phyloP scores from a whole-genome alignment of 2,888 invertebrate genomes.

The Himalopsyche tibetana region DNA sequence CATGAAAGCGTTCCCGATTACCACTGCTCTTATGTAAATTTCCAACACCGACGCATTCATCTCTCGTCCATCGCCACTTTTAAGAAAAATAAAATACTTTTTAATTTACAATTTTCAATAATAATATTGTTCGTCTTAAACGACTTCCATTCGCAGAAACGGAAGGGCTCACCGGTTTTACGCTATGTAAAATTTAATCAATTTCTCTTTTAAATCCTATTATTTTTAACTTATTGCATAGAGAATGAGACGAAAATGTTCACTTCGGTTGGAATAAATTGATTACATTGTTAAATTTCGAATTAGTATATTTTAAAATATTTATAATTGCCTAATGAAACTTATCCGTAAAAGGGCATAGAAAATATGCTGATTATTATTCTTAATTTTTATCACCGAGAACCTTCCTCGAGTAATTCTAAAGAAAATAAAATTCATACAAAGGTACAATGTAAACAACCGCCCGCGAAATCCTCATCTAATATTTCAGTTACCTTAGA shows the following conservation, averaged over 20 bases:
- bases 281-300: conserved; percentile 26
- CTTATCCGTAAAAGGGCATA: conserved; percentile 3
- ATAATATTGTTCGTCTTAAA: background rate
- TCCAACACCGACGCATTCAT: background rate
- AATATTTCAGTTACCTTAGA: conserved; percentile 25
- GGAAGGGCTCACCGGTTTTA: conserved; percentile 13
- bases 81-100: conserved; percentile 27
- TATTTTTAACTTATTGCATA: conserved; percentile 27
- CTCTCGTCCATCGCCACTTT: background rate
- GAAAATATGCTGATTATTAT: conserved; percentile 21
- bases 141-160: background rate
- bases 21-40: conserved; percentile 20
- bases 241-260: background rate
- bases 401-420: conserved; percentile 3
- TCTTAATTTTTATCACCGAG: conserved; percentile 11
- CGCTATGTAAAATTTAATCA: conserved; percentile 26
- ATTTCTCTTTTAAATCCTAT: conserved; percentile 20
- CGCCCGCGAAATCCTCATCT: background rate
- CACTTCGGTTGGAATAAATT: conserved; percentile 25
- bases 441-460: conserved; percentile 34
- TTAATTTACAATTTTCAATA: conserved; percentile 12
- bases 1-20: background rate
- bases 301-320: conserved; percentile 26
- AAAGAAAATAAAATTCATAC: conserved; percentile 26
- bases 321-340: conserved; percentile 30